phyloP scores from a whole-genome alignment of 2,888 invertebrate species.

The Papilio gigon region DNA sequence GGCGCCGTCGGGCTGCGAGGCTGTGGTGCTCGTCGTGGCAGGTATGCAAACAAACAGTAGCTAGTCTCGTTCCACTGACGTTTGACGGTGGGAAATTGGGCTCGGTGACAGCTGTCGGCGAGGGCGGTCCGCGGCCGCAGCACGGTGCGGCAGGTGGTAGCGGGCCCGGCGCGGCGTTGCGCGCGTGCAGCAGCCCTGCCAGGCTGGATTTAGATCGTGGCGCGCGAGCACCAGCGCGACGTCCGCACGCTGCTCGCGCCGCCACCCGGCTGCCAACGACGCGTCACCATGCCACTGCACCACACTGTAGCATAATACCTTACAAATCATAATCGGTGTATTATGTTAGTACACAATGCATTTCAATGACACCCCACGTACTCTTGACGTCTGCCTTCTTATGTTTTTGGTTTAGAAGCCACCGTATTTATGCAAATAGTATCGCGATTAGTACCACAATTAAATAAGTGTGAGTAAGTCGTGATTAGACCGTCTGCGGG shows the following conservation, averaged over 20 bases:
- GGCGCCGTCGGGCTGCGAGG: neutral
- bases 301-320: neutral
- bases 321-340: neutral
- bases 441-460: neutral
- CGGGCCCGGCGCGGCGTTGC: neutral
- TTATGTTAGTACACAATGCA: neutral
- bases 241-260: neutral
- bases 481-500: constrained; percentile 3
- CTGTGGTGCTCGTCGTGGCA: neutral
- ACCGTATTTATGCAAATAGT: neutral
- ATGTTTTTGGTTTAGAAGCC: neutral
- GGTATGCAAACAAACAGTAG: constrained; percentile 1
- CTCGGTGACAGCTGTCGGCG: neutral
- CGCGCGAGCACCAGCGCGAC: neutral
- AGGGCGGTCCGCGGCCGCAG: neutral
- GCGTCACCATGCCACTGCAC: neutral
- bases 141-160: neutral
- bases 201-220: constrained; percentile 30
- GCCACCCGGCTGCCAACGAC: neutral
- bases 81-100: neutral
- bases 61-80: neutral
- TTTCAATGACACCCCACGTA: neutral
- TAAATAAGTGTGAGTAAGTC: neutral
- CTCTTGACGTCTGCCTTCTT: neutral
- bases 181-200: constrained; percentile 18